phyloP scores from a whole-genome alignment of 2,797 vertebrate species.

The Bradypodion pumilum region DNA sequence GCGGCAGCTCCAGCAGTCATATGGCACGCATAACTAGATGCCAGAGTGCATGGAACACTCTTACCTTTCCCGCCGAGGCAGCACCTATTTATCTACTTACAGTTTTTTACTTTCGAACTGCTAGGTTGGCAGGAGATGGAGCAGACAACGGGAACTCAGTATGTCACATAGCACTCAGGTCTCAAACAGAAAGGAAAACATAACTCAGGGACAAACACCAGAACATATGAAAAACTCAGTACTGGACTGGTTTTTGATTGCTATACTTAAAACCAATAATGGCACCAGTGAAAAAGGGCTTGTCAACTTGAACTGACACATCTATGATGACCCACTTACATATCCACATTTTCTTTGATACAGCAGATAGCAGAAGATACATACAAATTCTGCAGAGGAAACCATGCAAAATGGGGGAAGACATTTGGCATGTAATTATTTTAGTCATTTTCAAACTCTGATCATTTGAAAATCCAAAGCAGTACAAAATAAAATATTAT shows the following conservation, averaged over 20 bases:
- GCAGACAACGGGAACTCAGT: no score
- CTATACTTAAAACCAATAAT: not conserved
- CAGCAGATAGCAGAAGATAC: not conserved
- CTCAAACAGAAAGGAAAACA: not conserved
- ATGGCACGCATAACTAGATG: no score
- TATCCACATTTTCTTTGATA: not conserved
- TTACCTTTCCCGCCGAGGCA: no score
- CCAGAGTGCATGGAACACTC: no score
- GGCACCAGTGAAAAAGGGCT: not conserved
- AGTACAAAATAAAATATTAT: not conserved
- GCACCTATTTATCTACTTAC: no score
- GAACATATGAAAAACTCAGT: not conserved
- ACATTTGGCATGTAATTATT: not conserved
- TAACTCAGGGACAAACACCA: not conserved
- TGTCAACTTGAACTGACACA: not conserved
- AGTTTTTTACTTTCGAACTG: no score
- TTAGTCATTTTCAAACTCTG: not conserved
- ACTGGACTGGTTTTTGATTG: not conserved
- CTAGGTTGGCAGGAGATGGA: no score
- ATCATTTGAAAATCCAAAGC: not conserved
- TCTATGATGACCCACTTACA: not conserved
- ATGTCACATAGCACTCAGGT: no score
- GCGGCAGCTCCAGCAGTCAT: no score
- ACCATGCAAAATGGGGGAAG: not conserved
- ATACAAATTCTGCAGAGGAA: not conserved